Conservation (phyloP, 2,113 vertebrate genomes). For the Cryptotis parvus region DNA sequence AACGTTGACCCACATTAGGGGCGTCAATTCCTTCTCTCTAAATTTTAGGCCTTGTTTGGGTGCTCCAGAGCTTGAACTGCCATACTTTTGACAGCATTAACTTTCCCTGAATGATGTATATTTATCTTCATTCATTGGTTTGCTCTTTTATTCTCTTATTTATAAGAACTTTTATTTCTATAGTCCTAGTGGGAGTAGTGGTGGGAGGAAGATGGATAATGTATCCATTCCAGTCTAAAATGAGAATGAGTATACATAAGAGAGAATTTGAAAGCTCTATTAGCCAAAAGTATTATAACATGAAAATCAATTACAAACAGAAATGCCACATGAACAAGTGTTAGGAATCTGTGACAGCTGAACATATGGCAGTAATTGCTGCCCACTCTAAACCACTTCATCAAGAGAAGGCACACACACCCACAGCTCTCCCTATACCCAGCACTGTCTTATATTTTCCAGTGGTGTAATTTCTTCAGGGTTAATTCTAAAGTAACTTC, state of each 20-base stretch:
- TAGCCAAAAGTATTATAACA: not conserved
- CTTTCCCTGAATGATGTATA: not conserved
- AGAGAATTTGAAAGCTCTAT: not conserved
- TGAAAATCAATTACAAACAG: slow-evolving; percentile 35
- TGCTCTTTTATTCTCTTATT: not conserved
- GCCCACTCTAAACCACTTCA: not conserved
- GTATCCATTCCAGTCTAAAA: not conserved
- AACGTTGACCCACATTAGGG: not conserved
- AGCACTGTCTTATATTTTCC: not conserved
- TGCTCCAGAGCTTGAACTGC: not conserved
- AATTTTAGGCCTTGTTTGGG: not conserved
- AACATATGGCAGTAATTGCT: not conserved
- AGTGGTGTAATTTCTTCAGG: not conserved
- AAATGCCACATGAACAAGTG: not conserved
- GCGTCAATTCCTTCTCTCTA: not conserved
- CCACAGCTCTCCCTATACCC: not conserved
- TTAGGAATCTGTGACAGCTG: not conserved
- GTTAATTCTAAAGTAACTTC: slow-evolving; percentile 24
- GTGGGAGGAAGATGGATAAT: not conserved
- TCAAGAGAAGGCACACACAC: not conserved
- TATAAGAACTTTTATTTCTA: not conserved
- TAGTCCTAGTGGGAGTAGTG: not conserved
- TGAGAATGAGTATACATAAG: not conserved
- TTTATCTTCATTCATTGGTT: not conserved
- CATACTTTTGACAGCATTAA: not conserved